Percentiles rank a stretch among this genome's conserved stretches.
Evolutionary conservation across 2,888 invertebrate genomes (phyloP).

Genomic region (Zootermopsis nevadensis): DNA sequence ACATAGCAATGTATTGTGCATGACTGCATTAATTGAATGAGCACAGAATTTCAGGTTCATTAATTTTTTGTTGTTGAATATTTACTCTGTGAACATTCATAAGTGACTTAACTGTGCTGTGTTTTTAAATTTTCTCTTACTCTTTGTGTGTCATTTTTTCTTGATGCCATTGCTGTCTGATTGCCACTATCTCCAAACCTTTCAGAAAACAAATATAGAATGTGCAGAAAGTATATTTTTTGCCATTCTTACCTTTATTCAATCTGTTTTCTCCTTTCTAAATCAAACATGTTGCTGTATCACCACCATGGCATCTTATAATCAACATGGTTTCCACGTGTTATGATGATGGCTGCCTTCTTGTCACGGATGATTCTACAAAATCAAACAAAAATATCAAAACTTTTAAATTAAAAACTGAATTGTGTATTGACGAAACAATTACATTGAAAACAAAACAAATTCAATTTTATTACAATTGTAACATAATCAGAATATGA

Average conservation of each 20-base stretch:
- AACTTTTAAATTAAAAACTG: neutral
- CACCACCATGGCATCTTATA: slow-evolving; percentile 28
- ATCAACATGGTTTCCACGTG: slow-evolving; percentile 15
- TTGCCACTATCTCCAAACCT: neutral
- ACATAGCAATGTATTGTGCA: too few relatives aligned
- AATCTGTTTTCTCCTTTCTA: slow-evolving; percentile 38
- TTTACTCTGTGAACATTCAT: neutral
- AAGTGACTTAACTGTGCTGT: neutral
- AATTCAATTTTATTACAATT: slow-evolving; percentile 7
- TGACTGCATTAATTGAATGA: too few relatives aligned
- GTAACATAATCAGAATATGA: slow-evolving; percentile 77
- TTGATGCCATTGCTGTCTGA: neutral
- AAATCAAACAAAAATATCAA: neutral
- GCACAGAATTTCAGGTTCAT: too few relatives aligned
- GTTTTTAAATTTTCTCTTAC: neutral
- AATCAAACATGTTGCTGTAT: slow-evolving; percentile 30
- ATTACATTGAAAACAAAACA: neutral
- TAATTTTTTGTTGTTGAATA: too few relatives aligned
- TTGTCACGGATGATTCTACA: slow-evolving; percentile 18
- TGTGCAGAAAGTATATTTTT: neutral
- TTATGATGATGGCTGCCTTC: neutral
- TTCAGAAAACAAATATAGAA: neutral
- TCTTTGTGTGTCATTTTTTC: neutral
- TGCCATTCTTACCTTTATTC: slow-evolving; percentile 5
- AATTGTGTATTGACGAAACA: neutral